These are phyloP conservation scores for Sicus ferrugineus DNA, from an alignment of 2,888 invertebrate species.

Conservation along the genomic window DNA sequence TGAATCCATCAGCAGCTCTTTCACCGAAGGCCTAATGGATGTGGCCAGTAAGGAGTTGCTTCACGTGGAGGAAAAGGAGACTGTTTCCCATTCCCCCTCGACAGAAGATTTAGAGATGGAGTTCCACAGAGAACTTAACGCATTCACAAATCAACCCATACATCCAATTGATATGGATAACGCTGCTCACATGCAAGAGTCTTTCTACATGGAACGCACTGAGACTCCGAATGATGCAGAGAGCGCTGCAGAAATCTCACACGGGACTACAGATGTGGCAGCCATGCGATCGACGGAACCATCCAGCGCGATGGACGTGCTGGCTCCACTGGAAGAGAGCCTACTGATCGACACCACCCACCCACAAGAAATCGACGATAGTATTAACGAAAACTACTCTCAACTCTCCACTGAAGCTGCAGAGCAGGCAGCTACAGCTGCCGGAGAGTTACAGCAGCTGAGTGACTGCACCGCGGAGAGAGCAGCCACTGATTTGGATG, in stretches of 20 bases:
- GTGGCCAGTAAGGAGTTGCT: constrained; percentile 50
- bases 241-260: constrained; percentile 7
- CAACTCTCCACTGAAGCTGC: constrained; percentile 36
- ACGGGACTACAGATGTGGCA: constrained; percentile 14
- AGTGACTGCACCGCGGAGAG: constrained; percentile 14
- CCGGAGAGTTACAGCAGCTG: constrained; percentile 21
- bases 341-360: constrained; percentile 23
- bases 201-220: constrained; percentile 52
- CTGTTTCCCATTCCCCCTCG: constrained; percentile 57
- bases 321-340: constrained; percentile 10
- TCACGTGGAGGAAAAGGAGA: constrained; percentile 56
- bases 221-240: constrained; percentile 31
- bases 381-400: constrained; percentile 28
- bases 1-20: constrained; percentile 46
- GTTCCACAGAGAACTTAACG: constrained; percentile 42
- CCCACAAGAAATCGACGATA: constrained; percentile 16
- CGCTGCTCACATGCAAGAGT: constrained; percentile 51
- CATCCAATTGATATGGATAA: constrained; percentile 42
- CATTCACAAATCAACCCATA: constrained; percentile 13
- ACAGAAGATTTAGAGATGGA: constrained; percentile 54
- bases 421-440: constrained; percentile 25
- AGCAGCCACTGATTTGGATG: constrained; percentile 36
- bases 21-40: constrained; percentile 42
- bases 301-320: constrained; percentile 22
- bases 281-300: not conserved